Base-by-base conservation (phyloP, 1,140 invertebrate species). In the Hypothenemus hampei region DNA sequence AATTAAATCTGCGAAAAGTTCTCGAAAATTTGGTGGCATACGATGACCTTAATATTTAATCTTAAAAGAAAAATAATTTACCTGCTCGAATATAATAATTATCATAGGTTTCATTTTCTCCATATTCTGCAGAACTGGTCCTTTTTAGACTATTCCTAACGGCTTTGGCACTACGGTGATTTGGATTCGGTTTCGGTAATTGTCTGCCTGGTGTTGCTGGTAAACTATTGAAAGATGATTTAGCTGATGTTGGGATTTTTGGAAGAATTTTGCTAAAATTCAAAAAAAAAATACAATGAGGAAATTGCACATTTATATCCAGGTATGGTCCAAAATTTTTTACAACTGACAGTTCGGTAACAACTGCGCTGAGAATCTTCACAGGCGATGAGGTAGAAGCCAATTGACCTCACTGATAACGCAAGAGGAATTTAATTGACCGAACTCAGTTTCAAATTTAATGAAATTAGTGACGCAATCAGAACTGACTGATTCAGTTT, bases 141-240 rank as follows among this genome's bases (percentile, higher is more conserved):
- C 69, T 59, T 35, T 66, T 69, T 60, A 70, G 53, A 49, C 61
- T 65, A 24, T 66, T 68, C 19, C 66, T 61, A 24, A 60, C 52
- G 2, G 33, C 21, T 48, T 65, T 71, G 50, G 65, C 65, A 61
- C 58, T 65, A 33, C 62, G 60, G 48, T 64, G 60, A 55, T 66
- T 66, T 11, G 63, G 40, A 46, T 71, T 67, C 11, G 73, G 69
- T 71, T 73, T 69, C 62, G 75, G 78, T 65, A 77, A 69, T 72
- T 76, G 77, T 65, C 74, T 67, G 54, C 77, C 77, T 35, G 78
- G 76, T 22, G 76, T 78, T 29, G 77, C 70, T 15, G 77, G 77
- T 61, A 79, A 64, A 57, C 75, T 77, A 45, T 70, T 70, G 62
- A 73, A 78, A 43, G 68, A 69, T 59, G 74, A 75, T n/a, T 46